These are phyloP conservation scores for Drosophila sechellia DNA, from an alignment of 1,140 invertebrate genomes.

Conservation along the genomic window DNA sequence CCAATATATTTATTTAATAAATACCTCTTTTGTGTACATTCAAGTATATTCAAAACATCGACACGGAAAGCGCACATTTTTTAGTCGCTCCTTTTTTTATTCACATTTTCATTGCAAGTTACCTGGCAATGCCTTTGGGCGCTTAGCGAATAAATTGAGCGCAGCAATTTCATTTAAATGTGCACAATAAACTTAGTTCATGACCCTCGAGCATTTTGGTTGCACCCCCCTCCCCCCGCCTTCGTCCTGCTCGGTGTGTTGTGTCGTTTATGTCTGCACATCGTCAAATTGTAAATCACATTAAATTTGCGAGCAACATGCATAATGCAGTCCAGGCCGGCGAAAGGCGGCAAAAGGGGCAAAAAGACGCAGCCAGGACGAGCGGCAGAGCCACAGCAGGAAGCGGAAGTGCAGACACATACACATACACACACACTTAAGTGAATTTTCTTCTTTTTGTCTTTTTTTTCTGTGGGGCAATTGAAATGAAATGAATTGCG, in stretches of 20 bases:
- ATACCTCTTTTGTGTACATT: too few relatives aligned
- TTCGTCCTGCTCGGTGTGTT: slow-evolving; percentile 6
- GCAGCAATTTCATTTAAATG: slow-evolving; percentile 83
- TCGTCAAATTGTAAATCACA: slow-evolving; percentile 74
- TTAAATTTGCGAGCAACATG: slow-evolving; percentile 72
- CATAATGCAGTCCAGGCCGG: slow-evolving; percentile 58
- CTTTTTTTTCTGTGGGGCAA: slow-evolving; percentile 41
- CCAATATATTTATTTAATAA: too few relatives aligned
- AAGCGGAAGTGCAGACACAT: slow-evolving; percentile 66
- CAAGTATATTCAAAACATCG: slow-evolving; percentile 7
- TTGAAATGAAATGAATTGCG: slow-evolving; percentile 80
- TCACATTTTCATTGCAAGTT: slow-evolving; percentile 20
- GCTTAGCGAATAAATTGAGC: slow-evolving; percentile 80
- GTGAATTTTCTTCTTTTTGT: slow-evolving; percentile 4
- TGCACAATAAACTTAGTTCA: slow-evolving; percentile 82
- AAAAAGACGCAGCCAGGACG: slow-evolving; percentile 32
- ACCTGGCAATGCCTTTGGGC: slow-evolving; percentile 60
- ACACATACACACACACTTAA: slow-evolving; percentile 23
- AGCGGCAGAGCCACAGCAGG: slow-evolving; percentile 27
- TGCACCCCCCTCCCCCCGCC: not conserved
- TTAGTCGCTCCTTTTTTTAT: not conserved
- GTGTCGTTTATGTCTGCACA: slow-evolving; percentile 45
- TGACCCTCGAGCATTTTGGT: slow-evolving; percentile 66
- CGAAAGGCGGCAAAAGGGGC: slow-evolving; percentile 8
- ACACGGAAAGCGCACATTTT: not conserved